Conservation (phyloP, 1,140 invertebrate species). For the Artemia franciscana region DNA sequence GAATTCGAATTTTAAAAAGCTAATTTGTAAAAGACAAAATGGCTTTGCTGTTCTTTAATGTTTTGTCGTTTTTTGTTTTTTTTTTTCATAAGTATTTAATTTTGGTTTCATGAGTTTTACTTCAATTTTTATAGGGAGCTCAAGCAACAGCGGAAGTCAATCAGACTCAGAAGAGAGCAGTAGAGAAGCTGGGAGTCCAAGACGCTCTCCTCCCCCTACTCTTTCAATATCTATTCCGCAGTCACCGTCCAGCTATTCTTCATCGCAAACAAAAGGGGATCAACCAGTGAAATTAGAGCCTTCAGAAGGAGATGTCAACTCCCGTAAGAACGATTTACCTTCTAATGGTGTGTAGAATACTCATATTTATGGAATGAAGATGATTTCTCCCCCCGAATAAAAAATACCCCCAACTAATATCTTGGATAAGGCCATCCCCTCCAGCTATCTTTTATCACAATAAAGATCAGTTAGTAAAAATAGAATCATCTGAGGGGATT, state of each 20-base stretch:
- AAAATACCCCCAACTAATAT: too few relatives aligned
- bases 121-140: background rate
- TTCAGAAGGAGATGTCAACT: background rate
- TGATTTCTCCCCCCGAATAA: too few relatives aligned
- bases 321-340: background rate
- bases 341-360: too few relatives aligned
- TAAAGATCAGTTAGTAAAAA: background rate
- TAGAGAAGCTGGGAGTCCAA: constrained; percentile 19
- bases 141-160: constrained; percentile 14
- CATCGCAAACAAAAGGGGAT: background rate
- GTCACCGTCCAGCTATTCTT: constrained; percentile 9
- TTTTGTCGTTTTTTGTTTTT: too few relatives aligned
- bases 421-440: too few relatives aligned
- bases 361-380: too few relatives aligned
- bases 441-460: constrained; percentile 5
- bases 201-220: constrained; percentile 16
- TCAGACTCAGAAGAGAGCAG: constrained; percentile 43
- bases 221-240: constrained; percentile 4
- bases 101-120: too few relatives aligned
- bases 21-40: too few relatives aligned
- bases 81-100: too few relatives aligned
- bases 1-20: too few relatives aligned
- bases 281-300: background rate
- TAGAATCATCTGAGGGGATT: background rate
- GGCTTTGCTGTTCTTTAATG: too few relatives aligned